Conservation (phyloP, 2,797 vertebrate species). For the Hylomyscus alleni region DNA sequence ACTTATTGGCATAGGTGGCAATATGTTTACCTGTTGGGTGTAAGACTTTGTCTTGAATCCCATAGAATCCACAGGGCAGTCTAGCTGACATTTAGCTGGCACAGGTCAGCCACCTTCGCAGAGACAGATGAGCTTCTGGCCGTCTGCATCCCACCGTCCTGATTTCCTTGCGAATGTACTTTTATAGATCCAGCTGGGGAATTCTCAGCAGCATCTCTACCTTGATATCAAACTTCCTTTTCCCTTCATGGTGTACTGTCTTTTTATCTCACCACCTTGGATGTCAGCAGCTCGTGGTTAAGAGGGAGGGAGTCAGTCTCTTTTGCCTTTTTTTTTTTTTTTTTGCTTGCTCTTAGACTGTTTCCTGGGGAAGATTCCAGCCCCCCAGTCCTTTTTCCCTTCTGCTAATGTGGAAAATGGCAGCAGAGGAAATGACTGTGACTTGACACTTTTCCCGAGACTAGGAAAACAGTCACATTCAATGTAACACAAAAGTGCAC, state of each 20-base stretch:
- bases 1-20: background rate
- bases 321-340: background rate
- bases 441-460: constrained; percentile 72
- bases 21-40: constrained; percentile 23
- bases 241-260: constrained; percentile 70
- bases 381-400: constrained; percentile 82
- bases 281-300: constrained; percentile 47
- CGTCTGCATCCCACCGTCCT: background rate
- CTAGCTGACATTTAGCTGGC: background rate
- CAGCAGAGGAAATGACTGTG: constrained; percentile 74
- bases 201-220: constrained; percentile 48
- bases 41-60: constrained; percentile 57
- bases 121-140: constrained; percentile 44
- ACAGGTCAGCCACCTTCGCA: constrained; percentile 35
- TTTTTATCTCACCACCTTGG: constrained; percentile 35
- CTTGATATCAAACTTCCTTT: constrained; percentile 41
- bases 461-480: constrained; percentile 72
- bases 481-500: constrained; percentile 31
- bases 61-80: constrained; percentile 27
- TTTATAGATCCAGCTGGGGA: constrained; percentile 61
- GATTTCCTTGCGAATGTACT: constrained; percentile 70
- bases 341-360: constrained; percentile 1
- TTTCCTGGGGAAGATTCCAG: constrained; percentile 64
- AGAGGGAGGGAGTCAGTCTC: constrained; percentile 52
- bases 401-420: constrained; percentile 72